These are phyloP conservation scores for Calameuta filiformis DNA, from an alignment of 2,888 invertebrate species.

Conservation along the genomic window DNA sequence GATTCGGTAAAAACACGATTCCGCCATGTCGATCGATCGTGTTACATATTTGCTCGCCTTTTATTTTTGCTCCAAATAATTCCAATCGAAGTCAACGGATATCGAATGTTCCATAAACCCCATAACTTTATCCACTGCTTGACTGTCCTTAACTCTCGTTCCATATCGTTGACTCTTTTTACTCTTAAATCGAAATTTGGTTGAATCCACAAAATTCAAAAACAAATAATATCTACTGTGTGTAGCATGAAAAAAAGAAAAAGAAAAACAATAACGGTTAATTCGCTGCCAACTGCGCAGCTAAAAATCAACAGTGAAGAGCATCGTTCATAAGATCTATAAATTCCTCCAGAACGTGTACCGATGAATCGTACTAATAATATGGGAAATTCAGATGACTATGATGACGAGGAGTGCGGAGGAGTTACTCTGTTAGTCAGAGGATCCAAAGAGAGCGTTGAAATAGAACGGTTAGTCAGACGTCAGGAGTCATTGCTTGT, in stretches of 20 bases:
- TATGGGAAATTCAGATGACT: neutral
- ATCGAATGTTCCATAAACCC: neutral
- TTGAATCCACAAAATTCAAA: too few species aligned
- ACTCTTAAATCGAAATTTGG: too few species aligned
- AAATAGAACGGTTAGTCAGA: conserved; percentile 56
- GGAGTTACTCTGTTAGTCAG: conserved; percentile 22
- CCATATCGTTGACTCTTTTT: too few species aligned
- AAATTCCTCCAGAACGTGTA: neutral
- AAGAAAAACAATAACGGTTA: neutral
- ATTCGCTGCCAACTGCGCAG: neutral
- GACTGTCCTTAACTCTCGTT: neutral
- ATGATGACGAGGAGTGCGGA: neutral
- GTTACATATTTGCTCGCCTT: neutral
- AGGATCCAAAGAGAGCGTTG: conserved; percentile 41
- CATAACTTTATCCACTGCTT: neutral
- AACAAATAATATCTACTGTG: neutral
- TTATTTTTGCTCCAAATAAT: neutral
- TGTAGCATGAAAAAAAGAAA: neutral
- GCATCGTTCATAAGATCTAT: neutral
- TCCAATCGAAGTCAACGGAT: neutral
- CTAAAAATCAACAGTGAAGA: neutral
- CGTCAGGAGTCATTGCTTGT: conserved; percentile 34
- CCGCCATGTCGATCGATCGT: conserved; percentile 27
- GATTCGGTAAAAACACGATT: conserved; percentile 35
- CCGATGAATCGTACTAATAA: neutral